Base-by-base conservation (phyloP, 2,113 vertebrate genomes). In the Cephalopholis sonnerati region DNA sequence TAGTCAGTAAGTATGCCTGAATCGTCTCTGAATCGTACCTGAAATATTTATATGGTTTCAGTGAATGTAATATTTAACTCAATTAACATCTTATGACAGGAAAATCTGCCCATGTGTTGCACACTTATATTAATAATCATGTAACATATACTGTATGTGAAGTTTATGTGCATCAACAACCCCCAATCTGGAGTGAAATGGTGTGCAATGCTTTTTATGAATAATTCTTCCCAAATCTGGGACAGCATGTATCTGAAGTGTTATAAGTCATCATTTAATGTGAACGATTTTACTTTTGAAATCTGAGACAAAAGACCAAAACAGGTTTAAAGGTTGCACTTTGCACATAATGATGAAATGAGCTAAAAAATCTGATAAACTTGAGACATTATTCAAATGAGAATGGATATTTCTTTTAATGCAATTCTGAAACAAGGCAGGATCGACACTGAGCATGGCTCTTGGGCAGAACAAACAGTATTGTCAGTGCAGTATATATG, bases 1-100 rank as follows among this genome's bases (percentile, higher is more conserved):
- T 24, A 36, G 6, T 85, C 7, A 25, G 84, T 87, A 72, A 89
- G 87, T 81, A 39, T 5, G 2, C 70, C 39, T 58, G 36, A 24
- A n/a, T 24, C 13, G 1, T 48, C 0, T 16, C 15, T 36, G 7
- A 36, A 7, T n/a, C n/a, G 32, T 36, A 9, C 41, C 11, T 44
- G 41, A 44, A 44, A 44, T 44, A 44, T 44, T 12, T 12, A 44
- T 44, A 12, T 44, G 41, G 41, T 44, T 12, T 44, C 0, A 44
- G 41, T 44, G 11, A 44, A 44, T 44, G 11, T 12, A 2, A 11
- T 9, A 44, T 44, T 12, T 12, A 9, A 44, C 41, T 36, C 6
- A 36, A 36, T 36, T 36, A 44, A 44, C 41, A 44, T 12, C 11
- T 11, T 44, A 9, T 44, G 11, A 9, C 41, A 44, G 8, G 41